phyloP scores from a whole-genome alignment of 2,888 invertebrate genomes.

The Plusia festucae region DNA sequence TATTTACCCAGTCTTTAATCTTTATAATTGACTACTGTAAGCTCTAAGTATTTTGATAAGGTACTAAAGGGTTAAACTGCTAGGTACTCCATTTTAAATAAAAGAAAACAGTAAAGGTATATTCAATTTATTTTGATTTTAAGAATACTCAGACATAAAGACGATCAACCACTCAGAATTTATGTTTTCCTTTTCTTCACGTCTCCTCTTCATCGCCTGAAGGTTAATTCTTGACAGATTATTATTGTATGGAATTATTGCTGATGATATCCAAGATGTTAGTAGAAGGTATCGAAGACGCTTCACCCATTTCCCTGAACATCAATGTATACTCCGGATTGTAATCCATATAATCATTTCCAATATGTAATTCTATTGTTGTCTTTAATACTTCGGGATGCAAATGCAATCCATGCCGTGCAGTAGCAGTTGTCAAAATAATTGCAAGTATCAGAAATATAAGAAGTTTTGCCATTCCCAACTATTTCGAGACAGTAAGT shows the following conservation, averaged over 20 bases:
- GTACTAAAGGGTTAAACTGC: too few species aligned
- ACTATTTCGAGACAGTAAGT: conserved; percentile 40
- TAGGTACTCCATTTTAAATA: background rate
- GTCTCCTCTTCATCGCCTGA: background rate
- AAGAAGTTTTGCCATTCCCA: conserved; percentile 70
- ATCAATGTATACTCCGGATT: conserved; percentile 63
- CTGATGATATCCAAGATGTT: conserved; percentile 18
- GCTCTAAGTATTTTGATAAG: too few species aligned
- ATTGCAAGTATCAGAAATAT: conserved; percentile 62
- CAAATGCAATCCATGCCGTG: conserved; percentile 70
- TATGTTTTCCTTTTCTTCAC: background rate
- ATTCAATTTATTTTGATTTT: background rate
- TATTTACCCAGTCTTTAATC: too few species aligned
- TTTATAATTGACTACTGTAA: too few species aligned
- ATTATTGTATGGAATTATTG: background rate
- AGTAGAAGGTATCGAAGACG: conserved; percentile 33
- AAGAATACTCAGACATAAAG: background rate
- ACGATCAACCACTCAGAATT: background rate
- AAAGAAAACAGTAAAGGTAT: background rate
- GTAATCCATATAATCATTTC: conserved; percentile 79
- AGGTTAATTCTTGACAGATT: background rate
- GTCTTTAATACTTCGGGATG: conserved; percentile 76
- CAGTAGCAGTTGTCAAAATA: conserved; percentile 57
- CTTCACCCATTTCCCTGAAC: conserved; percentile 43
- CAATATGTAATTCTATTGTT: conserved; percentile 61